These are phyloP conservation scores for Lepilemur ruficaudatus DNA, from an alignment of 2,797 vertebrate genomes.

Conservation along the genomic window DNA sequence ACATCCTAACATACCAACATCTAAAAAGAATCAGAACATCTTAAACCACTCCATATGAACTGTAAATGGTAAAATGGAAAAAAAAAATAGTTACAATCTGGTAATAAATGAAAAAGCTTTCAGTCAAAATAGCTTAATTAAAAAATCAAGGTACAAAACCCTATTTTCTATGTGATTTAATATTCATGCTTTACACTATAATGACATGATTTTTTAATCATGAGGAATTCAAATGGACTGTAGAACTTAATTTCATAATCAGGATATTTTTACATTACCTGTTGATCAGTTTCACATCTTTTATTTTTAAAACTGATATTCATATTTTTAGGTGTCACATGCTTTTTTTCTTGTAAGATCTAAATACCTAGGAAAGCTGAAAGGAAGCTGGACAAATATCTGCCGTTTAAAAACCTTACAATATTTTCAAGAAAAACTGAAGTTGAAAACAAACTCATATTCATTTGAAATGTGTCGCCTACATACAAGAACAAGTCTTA, in stretches of 20 bases:
- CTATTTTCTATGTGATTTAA: neutral
- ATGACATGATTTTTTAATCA: slow-evolving; percentile 12
- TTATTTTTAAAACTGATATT: slow-evolving; percentile 1
- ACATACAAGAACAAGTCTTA: slow-evolving; percentile 32
- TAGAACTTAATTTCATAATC: neutral
- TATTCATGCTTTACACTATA: neutral
- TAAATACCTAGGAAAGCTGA: slow-evolving; percentile 12
- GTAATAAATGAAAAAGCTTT: slow-evolving; percentile 20
- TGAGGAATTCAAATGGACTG: neutral
- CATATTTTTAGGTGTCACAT: neutral
- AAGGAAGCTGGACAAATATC: slow-evolving; percentile 49
- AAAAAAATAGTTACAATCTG: neutral
- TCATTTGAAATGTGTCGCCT: slow-evolving; percentile 59
- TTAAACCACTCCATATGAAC: slow-evolving; percentile 44
- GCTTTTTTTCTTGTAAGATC: neutral
- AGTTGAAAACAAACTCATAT: slow-evolving; percentile 23
- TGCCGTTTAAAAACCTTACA: slow-evolving; percentile 44
- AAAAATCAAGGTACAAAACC: neutral
- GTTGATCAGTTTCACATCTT: slow-evolving; percentile 12
- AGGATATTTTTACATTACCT: neutral
- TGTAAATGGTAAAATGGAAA: slow-evolving; percentile 55
- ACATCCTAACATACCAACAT: slow-evolving; percentile 64
- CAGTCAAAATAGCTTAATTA: slow-evolving; percentile 16
- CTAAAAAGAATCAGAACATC: slow-evolving; percentile 50
- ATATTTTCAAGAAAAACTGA: slow-evolving; percentile 48